Conservation (phyloP, 2,113 vertebrate species). For the Colossoma macropomum region DNA sequence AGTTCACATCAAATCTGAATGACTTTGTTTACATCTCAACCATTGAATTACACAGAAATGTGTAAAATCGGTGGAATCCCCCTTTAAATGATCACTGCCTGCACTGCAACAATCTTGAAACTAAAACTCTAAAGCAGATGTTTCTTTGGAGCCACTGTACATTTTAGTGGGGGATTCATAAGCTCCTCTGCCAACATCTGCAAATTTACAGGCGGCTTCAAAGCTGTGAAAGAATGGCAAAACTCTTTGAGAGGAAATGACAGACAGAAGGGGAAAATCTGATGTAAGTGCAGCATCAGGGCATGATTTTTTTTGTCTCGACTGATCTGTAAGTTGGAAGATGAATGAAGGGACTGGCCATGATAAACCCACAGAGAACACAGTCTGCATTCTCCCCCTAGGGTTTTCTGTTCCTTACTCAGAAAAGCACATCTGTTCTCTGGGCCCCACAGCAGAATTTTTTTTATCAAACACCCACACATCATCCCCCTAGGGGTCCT, state of each 20-base stretch:
- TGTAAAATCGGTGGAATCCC: not conserved
- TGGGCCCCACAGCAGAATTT: not conserved
- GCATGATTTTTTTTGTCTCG: not conserved
- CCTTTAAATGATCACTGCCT: not conserved
- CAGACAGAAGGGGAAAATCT: conserved; percentile 13
- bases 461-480: conserved; percentile 23
- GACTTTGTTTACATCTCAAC: too few species aligned
- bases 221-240: not conserved
- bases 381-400: conserved; percentile 38
- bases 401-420: not conserved
- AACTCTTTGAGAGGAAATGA: conserved; percentile 26
- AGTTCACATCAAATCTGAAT: too few species aligned
- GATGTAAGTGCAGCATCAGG: not conserved
- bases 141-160: not conserved
- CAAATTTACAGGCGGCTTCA: not conserved
- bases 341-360: not conserved
- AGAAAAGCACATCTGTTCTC: not conserved
- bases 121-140: not conserved
- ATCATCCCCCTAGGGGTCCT: not conserved
- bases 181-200: not conserved
- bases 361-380: conserved; percentile 26
- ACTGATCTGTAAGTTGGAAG: not conserved
- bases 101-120: not conserved
- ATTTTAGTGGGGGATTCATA: not conserved
- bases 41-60: too few species aligned